Conservation (phyloP, 2,797 vertebrate species). For the Ateles fusciceps region DNA sequence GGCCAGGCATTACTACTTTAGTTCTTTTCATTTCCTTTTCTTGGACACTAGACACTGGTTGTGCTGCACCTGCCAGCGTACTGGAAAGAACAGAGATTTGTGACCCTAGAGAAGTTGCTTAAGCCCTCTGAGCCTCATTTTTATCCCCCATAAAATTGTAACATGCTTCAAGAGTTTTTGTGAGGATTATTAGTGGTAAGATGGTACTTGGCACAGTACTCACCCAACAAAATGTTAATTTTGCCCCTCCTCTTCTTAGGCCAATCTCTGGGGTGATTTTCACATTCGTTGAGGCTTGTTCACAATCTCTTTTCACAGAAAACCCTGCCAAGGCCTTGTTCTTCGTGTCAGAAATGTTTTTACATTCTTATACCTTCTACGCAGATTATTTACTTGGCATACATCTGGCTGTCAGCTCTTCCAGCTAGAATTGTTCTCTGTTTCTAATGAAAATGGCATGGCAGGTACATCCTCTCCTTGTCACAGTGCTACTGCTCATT, state of each 20-base stretch:
- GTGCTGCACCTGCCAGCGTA: background rate
- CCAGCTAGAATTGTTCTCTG: background rate
- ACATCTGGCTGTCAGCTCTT: background rate
- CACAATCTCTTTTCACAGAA: background rate
- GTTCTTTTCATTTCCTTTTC: background rate
- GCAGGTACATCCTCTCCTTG: background rate
- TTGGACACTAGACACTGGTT: background rate
- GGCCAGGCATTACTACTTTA: background rate
- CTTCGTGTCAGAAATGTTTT: background rate
- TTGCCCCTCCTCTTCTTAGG: background rate
- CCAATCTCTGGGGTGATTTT: background rate
- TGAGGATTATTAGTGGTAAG: background rate
- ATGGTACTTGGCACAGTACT: background rate
- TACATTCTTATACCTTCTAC: background rate
- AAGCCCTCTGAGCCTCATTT: background rate
- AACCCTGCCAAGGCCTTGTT: background rate
- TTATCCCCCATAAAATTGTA: background rate
- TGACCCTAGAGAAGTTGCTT: background rate
- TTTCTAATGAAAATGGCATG: background rate
- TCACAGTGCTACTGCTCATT: background rate
- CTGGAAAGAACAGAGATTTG: conserved; percentile 5
- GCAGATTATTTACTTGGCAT: background rate
- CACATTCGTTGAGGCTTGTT: background rate
- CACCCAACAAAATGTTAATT: background rate
- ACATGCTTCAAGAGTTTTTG: background rate